Base-by-base conservation (phyloP, 2,113 vertebrate species). In the Paraplagusia blochii region DNA sequence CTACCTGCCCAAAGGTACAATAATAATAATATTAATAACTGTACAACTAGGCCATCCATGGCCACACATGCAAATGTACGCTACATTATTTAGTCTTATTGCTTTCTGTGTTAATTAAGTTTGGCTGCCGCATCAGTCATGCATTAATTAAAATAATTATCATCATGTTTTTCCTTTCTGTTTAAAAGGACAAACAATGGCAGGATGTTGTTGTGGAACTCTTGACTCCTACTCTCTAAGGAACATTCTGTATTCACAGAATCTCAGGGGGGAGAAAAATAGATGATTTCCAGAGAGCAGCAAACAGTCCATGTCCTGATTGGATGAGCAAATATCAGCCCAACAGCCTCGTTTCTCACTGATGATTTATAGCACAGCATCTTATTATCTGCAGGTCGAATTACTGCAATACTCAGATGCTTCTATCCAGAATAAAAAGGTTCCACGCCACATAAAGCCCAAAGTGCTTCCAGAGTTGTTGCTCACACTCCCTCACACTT, bases 331-430 rank as follows among this genome's bases (percentile, higher is more conserved):
- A 83, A 85, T 77, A 77, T 60, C 65, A 73, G 55, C 67, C 70
- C 66, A 80, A 83, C 64, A 69, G 74, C 74, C 60, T 81, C 72
- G 36, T 60, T 80, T 83, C 78, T 80, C 66, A 53, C 61, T 71
- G 63, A 72, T 77, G 75, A 82, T 82, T 87, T 78, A 83, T 81
- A 69, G 70, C 72, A 74, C 35, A 42, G 69, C 34, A 43, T 80
- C 71, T 67, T 74, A 81, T 86, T 80, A 86, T 82, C 76, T 73
- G 71, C 60, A 58, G 71, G 77, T 74, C 57, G 61, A 84, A 83
- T 86, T 81, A 81, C 63, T 63, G 77, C 69, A 67, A 68, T 56
- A 56, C 15, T 9, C 15, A 8, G 1, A 36, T 44, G 11, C 73
- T 72, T 29, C 48, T 57, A 47, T 77, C 62, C 17, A 44, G 69